Conservation (phyloP, 2,888 invertebrate genomes). For the Xestia xanthographa region DNA sequence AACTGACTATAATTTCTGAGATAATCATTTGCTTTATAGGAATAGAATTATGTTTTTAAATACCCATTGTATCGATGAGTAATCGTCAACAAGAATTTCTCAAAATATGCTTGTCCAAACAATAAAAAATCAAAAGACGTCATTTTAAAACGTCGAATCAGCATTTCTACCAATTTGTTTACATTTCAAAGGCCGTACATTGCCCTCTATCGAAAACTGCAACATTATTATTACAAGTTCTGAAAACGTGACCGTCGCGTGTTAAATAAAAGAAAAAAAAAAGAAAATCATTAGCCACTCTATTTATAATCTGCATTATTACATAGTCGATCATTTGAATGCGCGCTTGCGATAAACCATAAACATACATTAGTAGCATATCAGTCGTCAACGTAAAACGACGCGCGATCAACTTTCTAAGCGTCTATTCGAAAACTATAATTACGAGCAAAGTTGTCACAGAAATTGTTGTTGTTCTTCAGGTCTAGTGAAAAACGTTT, state of each 20-base stretch:
- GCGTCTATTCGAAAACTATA: slow-evolving; percentile 4
- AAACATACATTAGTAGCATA: slow-evolving; percentile 55
- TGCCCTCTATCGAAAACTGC: slow-evolving; percentile 26
- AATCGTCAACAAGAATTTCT: neutral
- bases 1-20: neutral
- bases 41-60: too few species aligned
- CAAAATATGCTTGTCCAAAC: neutral
- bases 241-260: slow-evolving; percentile 40
- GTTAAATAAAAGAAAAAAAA: slow-evolving; percentile 27
- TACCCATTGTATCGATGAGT: neutral
- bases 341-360: slow-evolving; percentile 46
- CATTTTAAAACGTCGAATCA: neutral
- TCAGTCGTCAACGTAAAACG: slow-evolving; percentile 32
- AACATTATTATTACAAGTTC: slow-evolving; percentile 1
- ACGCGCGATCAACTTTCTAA: slow-evolving; percentile 37
- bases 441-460: slow-evolving; percentile 10
- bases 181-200: slow-evolving; percentile 25
- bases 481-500: slow-evolving; percentile 2
- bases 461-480: slow-evolving; percentile 2
- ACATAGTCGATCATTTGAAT: slow-evolving; percentile 58
- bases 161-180: slow-evolving; percentile 13
- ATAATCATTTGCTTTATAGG: neutral
- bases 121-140: neutral
- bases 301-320: slow-evolving; percentile 61
- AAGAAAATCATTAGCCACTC: slow-evolving; percentile 33